phyloP scores from a whole-genome alignment of 2,113 vertebrate genomes.

The Lamprotornis superbus region DNA sequence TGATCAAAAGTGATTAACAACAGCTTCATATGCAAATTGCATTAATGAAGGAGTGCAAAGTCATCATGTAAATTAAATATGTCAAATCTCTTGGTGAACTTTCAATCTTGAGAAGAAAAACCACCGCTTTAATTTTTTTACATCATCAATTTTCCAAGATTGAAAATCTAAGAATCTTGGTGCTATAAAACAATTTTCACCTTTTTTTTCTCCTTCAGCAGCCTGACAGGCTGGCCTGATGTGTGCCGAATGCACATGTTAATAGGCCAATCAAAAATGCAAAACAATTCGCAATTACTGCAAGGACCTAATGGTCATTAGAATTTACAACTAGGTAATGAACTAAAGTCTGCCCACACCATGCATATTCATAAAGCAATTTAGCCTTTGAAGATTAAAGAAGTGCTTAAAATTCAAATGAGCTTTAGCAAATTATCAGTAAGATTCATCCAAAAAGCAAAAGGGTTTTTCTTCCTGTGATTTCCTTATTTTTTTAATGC shows the following conservation, averaged over 20 bases:
- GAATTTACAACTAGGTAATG: constrained; percentile 99
- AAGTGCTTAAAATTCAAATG: constrained; percentile 99
- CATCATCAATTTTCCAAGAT: constrained; percentile 87
- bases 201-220: constrained; percentile 86
- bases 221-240: constrained; percentile 97
- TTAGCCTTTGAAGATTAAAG: constrained; percentile 99
- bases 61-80: constrained; percentile 99
- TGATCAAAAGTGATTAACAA: constrained; percentile 96
- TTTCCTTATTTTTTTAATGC: constrained; percentile 85
- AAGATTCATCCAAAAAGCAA: constrained; percentile 96
- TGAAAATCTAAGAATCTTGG: constrained; percentile 85
- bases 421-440: constrained; percentile 99
- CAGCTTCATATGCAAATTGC: constrained; percentile 92
- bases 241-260: constrained; percentile 96
- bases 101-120: constrained; percentile 93
- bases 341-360: constrained; percentile 99
- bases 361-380: constrained; percentile 99
- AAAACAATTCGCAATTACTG: constrained; percentile 99
- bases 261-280: constrained; percentile 99
- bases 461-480: constrained; percentile 85
- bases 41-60: constrained; percentile 98
- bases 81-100: constrained; percentile 97
- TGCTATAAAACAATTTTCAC: constrained; percentile 90
- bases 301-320: constrained; percentile 99
- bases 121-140: constrained; percentile 91